Percentiles rank a stretch among this genome's conserved stretches.
These are phyloP conservation scores for Microvelia longipes DNA, from an alignment of 1,140 invertebrate species.

Conservation along the genomic window DNA sequence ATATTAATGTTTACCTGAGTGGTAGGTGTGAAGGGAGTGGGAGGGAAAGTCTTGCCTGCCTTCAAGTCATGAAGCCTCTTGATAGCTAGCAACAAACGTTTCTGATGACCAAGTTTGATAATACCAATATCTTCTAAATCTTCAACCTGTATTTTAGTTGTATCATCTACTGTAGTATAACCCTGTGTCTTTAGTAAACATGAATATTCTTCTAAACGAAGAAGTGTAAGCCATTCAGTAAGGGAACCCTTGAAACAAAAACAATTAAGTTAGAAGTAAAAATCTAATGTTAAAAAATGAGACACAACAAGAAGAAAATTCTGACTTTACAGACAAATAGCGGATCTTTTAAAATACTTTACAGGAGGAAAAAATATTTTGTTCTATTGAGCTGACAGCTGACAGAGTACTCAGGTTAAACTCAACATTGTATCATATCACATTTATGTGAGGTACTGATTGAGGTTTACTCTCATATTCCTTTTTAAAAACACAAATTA, in stretches of 20 bases:
- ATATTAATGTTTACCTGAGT: not conserved
- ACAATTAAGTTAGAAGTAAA: not conserved
- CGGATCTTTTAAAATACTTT: too few species aligned
- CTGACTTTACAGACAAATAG: too few species aligned
- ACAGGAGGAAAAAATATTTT: too few species aligned
- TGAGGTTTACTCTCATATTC: too few species aligned
- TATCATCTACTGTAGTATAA: slow-evolving; percentile 81
- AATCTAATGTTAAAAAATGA: slow-evolving; percentile 3
- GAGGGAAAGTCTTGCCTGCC: slow-evolving; percentile 59
- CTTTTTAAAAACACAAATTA: too few species aligned
- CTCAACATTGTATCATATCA: too few species aligned
- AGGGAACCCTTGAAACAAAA: slow-evolving; percentile 50
- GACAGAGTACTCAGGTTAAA: too few species aligned
- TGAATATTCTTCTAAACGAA: slow-evolving; percentile 83
- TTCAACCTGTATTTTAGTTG: slow-evolving; percentile 91
- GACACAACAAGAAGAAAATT: too few species aligned
- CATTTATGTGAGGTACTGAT: too few species aligned
- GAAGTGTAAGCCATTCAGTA: slow-evolving; percentile 81
- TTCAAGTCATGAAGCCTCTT: slow-evolving; percentile 90
- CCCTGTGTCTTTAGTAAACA: slow-evolving; percentile 77
- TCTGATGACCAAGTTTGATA: slow-evolving; percentile 87
- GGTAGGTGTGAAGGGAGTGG: slow-evolving; percentile 17
- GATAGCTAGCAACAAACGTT: slow-evolving; percentile 92
- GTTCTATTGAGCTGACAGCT: too few species aligned
- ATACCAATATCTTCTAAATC: slow-evolving; percentile 98